Evolutionary conservation across 2,888 invertebrate species (phyloP).

Genomic region (Dryocosmus kuriphilus): DNA sequence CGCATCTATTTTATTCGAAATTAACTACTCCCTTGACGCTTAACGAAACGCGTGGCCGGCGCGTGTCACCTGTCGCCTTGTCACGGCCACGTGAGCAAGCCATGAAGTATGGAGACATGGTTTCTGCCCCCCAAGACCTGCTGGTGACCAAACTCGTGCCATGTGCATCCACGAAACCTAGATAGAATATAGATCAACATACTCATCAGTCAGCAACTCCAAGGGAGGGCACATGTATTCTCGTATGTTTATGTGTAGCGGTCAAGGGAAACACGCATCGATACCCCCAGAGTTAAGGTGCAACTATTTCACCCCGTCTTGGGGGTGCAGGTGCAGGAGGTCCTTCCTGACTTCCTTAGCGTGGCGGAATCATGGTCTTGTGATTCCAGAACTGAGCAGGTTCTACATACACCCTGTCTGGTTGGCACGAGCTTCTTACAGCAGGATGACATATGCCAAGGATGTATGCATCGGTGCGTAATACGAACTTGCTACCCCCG

Average conservation of each 20-base stretch:
- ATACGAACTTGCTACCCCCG: slow-evolving; percentile 65
- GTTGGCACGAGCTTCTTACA: slow-evolving; percentile 42
- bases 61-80: slow-evolving; percentile 77
- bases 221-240: background rate
- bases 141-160: slow-evolving; percentile 12
- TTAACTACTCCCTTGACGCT: slow-evolving; percentile 49
- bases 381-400: slow-evolving; percentile 67
- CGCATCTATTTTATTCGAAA: slow-evolving; percentile 47
- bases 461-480: slow-evolving; percentile 71
- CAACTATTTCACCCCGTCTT: slow-evolving; percentile 64
- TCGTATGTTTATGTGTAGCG: background rate
- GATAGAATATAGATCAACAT: background rate
- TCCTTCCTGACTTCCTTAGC: slow-evolving; percentile 55
- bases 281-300: background rate
- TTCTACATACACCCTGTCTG: slow-evolving; percentile 49
- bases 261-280: background rate
- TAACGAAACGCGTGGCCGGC: slow-evolving; percentile 70
- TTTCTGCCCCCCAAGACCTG: slow-evolving; percentile 69
- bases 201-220: background rate
- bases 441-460: slow-evolving; percentile 70
- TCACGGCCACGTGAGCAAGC: slow-evolving; percentile 72
- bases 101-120: slow-evolving; percentile 73
- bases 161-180: background rate
- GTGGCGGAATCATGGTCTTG: slow-evolving; percentile 76
- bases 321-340: slow-evolving; percentile 76